Conservation (phyloP, 2,888 invertebrate species). For the Candidula unifasciata region DNA sequence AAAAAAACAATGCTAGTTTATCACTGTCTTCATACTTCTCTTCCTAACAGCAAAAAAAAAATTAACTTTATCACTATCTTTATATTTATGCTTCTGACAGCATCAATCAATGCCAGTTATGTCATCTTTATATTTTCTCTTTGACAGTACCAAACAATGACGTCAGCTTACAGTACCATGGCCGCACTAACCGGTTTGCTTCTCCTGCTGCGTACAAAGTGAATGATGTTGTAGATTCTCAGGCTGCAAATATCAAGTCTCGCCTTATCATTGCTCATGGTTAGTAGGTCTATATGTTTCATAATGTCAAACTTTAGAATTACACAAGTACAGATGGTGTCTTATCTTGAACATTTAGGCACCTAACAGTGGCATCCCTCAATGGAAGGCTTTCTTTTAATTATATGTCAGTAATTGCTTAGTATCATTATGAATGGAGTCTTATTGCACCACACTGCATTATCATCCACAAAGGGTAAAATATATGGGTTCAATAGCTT, state of each 20-base stretch:
- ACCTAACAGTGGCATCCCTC: conserved; percentile 17
- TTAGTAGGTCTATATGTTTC: conserved; percentile 15
- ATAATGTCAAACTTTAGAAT: conserved; percentile 25
- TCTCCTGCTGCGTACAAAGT: neutral
- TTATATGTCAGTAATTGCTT: too few relatives aligned
- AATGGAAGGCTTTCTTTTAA: neutral
- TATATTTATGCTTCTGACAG: too few relatives aligned
- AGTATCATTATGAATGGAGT: too few relatives aligned
- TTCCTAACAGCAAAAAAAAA: too few relatives aligned
- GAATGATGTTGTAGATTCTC: neutral
- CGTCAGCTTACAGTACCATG: conserved; percentile 8
- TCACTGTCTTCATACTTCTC: too few relatives aligned
- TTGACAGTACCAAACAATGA: conserved; percentile 1
- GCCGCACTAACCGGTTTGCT: neutral
- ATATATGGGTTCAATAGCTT: too few relatives aligned
- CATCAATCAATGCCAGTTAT: too few relatives aligned
- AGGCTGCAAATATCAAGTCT: neutral
- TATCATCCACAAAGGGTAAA: too few relatives aligned
- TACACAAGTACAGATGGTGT: conserved; percentile 23
- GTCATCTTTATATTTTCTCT: neutral
- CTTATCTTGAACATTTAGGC: conserved; percentile 27
- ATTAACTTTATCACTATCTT: too few relatives aligned
- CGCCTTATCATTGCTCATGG: conserved; percentile 43
- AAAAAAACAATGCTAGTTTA: too few relatives aligned
- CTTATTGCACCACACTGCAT: too few relatives aligned